Percentiles rank a stretch among this genome's conserved stretches.
Evolutionary conservation across 2,113 vertebrate species (phyloP).

Genomic region (Salvelinus alpinus): DNA sequence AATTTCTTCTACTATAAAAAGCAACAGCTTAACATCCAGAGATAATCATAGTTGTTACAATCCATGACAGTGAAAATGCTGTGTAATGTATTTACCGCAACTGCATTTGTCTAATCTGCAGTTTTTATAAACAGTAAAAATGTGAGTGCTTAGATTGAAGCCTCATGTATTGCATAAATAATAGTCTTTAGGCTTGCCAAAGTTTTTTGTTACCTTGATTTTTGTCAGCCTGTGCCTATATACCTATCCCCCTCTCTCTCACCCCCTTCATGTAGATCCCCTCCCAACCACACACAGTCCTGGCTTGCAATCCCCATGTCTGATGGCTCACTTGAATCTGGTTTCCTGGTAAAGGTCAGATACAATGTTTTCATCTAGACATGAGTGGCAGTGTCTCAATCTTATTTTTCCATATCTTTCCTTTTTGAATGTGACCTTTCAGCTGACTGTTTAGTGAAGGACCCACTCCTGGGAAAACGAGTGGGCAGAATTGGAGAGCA

Average conservation of each 20-base stretch:
- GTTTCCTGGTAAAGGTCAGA: constrained; percentile 53
- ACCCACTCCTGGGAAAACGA: constrained; percentile 55
- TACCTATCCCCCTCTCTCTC: neutral
- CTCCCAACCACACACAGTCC: neutral
- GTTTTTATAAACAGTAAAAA: constrained; percentile 58
- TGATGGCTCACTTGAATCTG: constrained; percentile 28
- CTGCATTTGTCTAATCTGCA: constrained; percentile 32
- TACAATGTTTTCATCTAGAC: constrained; percentile 42
- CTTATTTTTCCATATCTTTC: constrained; percentile 16
- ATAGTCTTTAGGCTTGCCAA: constrained; percentile 51
- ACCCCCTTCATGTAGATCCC: neutral
- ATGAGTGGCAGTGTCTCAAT: constrained; percentile 43
- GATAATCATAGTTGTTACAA: constrained; percentile 43
- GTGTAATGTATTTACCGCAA: constrained; percentile 22
- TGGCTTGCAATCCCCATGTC: no score
- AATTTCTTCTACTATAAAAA: constrained; percentile 4
- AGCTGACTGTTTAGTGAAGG: constrained; percentile 43
- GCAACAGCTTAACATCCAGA: constrained; percentile 50
- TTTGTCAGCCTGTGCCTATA: no score
- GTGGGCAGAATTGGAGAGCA: constrained; percentile 19
- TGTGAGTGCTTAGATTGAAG: constrained; percentile 3
- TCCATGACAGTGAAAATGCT: constrained; percentile 12
- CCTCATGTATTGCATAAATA: constrained; percentile 48
- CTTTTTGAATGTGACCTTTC: constrained; percentile 55
- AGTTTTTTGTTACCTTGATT: neutral